Evolutionary conservation across 2,888 invertebrate species (phyloP).

Genomic region (Pollenia labialis): DNA sequence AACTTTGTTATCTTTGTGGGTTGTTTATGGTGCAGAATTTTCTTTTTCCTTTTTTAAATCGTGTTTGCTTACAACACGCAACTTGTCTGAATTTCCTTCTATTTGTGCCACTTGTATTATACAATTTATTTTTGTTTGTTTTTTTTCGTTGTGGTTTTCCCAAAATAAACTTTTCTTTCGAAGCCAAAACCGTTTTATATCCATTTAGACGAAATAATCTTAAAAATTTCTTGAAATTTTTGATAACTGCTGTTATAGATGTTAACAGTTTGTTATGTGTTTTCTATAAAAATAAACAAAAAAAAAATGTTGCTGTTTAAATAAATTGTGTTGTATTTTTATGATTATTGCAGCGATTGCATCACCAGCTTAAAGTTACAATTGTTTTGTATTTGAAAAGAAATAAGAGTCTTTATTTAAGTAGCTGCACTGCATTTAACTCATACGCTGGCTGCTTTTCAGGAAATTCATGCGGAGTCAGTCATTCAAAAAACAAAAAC

Average conservation of each 20-base stretch:
- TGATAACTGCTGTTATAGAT: background rate
- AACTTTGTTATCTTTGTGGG: background rate
- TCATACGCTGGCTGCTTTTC: slow-evolving; percentile 39
- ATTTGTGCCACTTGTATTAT: background rate
- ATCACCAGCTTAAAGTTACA: slow-evolving; percentile 46
- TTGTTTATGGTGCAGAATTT: slow-evolving; percentile 29
- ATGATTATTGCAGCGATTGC: slow-evolving; percentile 42
- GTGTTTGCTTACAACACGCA: slow-evolving; percentile 47
- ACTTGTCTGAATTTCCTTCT: slow-evolving; percentile 27
- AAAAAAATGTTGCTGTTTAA: slow-evolving; percentile 23
- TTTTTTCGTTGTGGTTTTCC: background rate
- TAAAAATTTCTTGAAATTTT: slow-evolving; percentile 33
- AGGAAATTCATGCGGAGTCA: slow-evolving; percentile 67
- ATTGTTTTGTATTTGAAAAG: slow-evolving; percentile 37
- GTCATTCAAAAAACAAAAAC: slow-evolving; percentile 47
- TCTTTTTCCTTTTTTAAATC: background rate
- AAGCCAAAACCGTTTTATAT: slow-evolving; percentile 11
- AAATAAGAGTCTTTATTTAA: slow-evolving; percentile 9
- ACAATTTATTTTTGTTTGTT: background rate
- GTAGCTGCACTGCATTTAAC: slow-evolving; percentile 25
- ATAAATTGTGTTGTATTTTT: slow-evolving; percentile 14
- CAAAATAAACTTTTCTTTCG: slow-evolving; percentile 13
- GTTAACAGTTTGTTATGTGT: slow-evolving; percentile 35
- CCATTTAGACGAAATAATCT: slow-evolving; percentile 38
- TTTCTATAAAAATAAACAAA: background rate